A percentile compares a stretch with the other conserved stretches of the same genome.
Evolutionary conservation across 1,140 invertebrate genomes (phyloP).

Genomic region (Daktulosphaira vitifoliae): DNA sequence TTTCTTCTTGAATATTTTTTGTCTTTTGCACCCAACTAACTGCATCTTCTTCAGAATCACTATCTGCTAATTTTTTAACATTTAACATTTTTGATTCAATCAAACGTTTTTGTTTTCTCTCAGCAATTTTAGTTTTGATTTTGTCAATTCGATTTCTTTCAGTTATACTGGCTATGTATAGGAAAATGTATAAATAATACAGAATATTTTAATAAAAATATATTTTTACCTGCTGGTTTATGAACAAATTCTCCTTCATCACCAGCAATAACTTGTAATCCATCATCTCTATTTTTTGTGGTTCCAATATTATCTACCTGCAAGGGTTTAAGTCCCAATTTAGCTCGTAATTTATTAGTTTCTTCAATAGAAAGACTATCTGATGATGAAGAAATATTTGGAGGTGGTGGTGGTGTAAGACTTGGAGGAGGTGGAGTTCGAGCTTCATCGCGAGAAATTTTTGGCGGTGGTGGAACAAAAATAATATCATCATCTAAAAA

Average conservation of each 20-base stretch:
- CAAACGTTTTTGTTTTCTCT: slow-evolving; percentile 68
- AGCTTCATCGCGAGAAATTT: slow-evolving; percentile 38
- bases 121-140: slow-evolving; percentile 67
- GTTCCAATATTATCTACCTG: slow-evolving; percentile 51
- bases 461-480: slow-evolving; percentile 40
- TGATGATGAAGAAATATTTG: slow-evolving; percentile 45
- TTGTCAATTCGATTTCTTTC: slow-evolving; percentile 71
- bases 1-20: slow-evolving; percentile 67
- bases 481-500: slow-evolving; percentile 39
- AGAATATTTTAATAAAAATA: not conserved
- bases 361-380: slow-evolving; percentile 75
- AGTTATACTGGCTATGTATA: slow-evolving; percentile 55
- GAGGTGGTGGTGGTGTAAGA: slow-evolving; percentile 44
- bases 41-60: slow-evolving; percentile 60
- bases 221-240: slow-evolving; percentile 60
- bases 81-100: slow-evolving; percentile 63
- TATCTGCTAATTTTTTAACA: slow-evolving; percentile 62
- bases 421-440: slow-evolving; percentile 37
- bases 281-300: slow-evolving; percentile 34
- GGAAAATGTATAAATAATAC: slow-evolving; percentile 22
- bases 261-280: slow-evolving; percentile 37
- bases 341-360: slow-evolving; percentile 83
- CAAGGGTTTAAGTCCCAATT: slow-evolving; percentile 87
- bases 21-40: slow-evolving; percentile 75
- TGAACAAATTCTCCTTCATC: slow-evolving; percentile 88